Evolutionary conservation across 2,113 vertebrate species (phyloP), one percentile per base, ranked within the genome.

Genomic region (Syrrhaptes paradoxus): DNA sequence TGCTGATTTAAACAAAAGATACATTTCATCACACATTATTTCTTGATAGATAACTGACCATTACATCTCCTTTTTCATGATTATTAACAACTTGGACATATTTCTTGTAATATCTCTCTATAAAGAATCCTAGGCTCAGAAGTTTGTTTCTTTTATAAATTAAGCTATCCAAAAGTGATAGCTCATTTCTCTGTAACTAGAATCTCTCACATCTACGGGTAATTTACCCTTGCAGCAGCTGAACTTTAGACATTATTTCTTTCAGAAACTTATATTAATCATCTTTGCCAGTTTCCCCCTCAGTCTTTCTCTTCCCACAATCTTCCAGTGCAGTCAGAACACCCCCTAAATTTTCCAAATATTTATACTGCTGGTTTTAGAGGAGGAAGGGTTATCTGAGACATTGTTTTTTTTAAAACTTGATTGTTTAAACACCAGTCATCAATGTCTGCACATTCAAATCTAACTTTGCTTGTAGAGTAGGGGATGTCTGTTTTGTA

Each of bases 61-160:
- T 87, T 95, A 66, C 10, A 59, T 19, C 11, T 79, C 43, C 74
- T 79, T 95, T 74, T 96, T 85, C 59, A 74, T 71, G 43, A 20
- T 91, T 96, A 85, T 93, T 94, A 95, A 91, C 36, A 73, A 26
- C 77, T 79, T 68, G 36, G 51, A 83, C 48, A 45, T 91, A 87
- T 67, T 85, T 89, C 83, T 83, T 91, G 71, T 71, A 92, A 83
- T 62, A 90, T 49, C 58, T 26, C 59, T 96, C 74, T 81, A 86
- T 93, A 96, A 93, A 88, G 94, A 95, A 82, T 87, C 89, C 32
- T 58, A 79, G 45, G 31, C 46, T 70, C 32, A 26, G 61, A 90
- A 76, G 46, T 88, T 92, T 95, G 88, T 91, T 85, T 96, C 73
- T 73, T 93, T 92, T 92, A 93, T 75, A 90, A 93, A 96, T 97